Base-by-base conservation (phyloP, 2,113 vertebrate genomes). In the Thunnus thynnus region DNA sequence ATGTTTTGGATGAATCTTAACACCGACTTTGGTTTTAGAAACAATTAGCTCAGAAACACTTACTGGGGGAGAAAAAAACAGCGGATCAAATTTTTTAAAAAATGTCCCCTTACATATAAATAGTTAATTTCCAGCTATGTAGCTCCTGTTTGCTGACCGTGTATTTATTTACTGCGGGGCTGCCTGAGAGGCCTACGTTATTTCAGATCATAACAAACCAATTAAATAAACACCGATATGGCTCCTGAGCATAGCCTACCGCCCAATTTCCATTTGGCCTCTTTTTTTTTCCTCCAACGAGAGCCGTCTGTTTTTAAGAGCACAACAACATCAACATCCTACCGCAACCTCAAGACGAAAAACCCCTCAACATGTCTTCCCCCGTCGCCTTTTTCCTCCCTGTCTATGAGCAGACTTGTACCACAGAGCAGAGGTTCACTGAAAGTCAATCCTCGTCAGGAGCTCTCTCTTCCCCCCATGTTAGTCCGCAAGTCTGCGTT, bases 281-380 rank as follows among this genome's bases (percentile, higher is more conserved):
- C 44, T 36, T 58, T 75, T 72, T 20, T 9, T 61, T n/a, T 50
- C 2, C 55, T 44, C 41, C 46, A 66, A 30, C 69, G 55, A 88
- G 80, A 65, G 47, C 69, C 48, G 81, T 72, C 66, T 74, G 74
- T 63, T 51, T 72, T 77, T 44, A 88, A 76, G 62, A 88, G 81
- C 73, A 78, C 54, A 76, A 87, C 77, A 83, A 87, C 77, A 83
- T 88, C 76, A 86, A 91, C 86, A 93, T 87, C 91, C 92, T 87
- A 92, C 87, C 87, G 85, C 86, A 83, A 83, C 89, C 92, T 91
- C 86, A 93, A 90, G 90, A 84, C 86, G 87, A 87, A 78, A 82
- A 88, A 25, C 66, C 83, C 82, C 91, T 88, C 79, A 85, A 92
- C 92, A 90, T 91, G 91, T 93, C 92, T 80, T 92, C 93, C 91